Evolutionary conservation across 2,888 invertebrate genomes (phyloP).

Genomic region (Drosophila formosana): DNA sequence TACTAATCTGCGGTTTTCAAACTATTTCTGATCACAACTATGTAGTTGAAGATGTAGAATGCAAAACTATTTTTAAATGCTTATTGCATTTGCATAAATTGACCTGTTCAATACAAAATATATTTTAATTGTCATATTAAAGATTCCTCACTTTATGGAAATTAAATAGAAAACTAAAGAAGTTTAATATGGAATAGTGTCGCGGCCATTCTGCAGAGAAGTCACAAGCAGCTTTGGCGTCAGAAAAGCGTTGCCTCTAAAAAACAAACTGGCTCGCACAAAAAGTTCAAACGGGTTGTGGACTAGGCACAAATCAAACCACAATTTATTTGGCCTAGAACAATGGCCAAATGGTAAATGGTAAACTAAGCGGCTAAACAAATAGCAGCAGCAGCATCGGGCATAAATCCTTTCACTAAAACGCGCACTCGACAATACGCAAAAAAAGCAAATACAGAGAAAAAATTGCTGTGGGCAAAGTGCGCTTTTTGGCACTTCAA

Average conservation of each 20-base stretch:
- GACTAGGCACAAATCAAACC: conserved; percentile 28
- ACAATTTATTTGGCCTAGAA: conserved; percentile 57
- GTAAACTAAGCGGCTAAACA: conserved; percentile 77
- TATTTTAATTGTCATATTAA: no score
- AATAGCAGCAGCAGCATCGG: conserved; percentile 50
- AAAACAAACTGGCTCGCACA: conserved; percentile 33
- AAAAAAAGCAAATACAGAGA: conserved; percentile 33
- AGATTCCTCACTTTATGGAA: background rate
- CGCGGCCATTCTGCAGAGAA: background rate
- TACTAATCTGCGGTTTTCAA: no score
- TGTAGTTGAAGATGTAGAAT: no score
- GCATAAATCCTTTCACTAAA: conserved; percentile 75
- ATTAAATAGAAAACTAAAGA: background rate
- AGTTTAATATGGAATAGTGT: background rate
- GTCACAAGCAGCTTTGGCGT: conserved; percentile 32
- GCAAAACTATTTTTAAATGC: no score
- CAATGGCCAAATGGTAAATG: conserved; percentile 65
- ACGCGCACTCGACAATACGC: conserved; percentile 63
- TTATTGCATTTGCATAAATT: no score
- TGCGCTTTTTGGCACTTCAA: conserved; percentile 80
- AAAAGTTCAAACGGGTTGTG: conserved; percentile 47
- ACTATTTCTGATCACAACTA: no score
- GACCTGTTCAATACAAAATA: no score
- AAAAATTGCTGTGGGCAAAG: conserved; percentile 39
- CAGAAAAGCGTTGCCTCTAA: conserved; percentile 10